Conservation (phyloP, 2,888 invertebrate genomes). For the Drosophila prostipennis region DNA sequence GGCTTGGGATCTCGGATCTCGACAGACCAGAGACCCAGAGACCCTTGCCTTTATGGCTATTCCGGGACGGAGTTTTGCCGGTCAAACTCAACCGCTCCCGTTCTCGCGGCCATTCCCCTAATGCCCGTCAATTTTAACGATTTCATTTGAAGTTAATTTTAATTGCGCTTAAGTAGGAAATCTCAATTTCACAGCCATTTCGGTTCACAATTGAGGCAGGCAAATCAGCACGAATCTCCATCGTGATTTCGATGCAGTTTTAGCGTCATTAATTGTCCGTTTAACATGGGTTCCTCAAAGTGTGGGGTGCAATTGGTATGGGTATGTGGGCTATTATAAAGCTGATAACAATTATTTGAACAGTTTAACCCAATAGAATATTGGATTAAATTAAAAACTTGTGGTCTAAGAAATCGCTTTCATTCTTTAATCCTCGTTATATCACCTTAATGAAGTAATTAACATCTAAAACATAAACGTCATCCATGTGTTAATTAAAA, state of each 20-base stretch:
- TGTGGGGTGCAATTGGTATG: not conserved
- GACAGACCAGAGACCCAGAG: not conserved
- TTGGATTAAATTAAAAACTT: not conserved
- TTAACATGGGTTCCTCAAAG: slow-evolving; percentile 1
- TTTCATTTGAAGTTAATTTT: slow-evolving; percentile 72
- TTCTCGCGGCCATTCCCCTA: slow-evolving; percentile 32
- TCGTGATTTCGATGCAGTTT: slow-evolving; percentile 59
- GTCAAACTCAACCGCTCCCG: slow-evolving; percentile 27
- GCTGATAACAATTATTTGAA: not conserved
- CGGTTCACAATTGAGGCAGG: slow-evolving; percentile 57
- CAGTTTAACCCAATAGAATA: not conserved
- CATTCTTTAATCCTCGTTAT: not conserved
- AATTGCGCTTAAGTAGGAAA: slow-evolving; percentile 77
- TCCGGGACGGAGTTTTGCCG: slow-evolving; percentile 34
- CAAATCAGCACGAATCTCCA: slow-evolving; percentile 60
- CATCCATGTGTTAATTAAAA: not conserved
- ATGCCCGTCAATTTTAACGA: slow-evolving; percentile 48
- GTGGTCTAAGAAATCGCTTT: not conserved
- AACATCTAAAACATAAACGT: not conserved
- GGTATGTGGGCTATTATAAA: not conserved
- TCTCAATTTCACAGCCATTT: slow-evolving; percentile 74
- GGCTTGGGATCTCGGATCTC: slow-evolving; percentile 9
- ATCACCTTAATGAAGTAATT: not conserved
- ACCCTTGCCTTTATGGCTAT: slow-evolving; percentile 8
- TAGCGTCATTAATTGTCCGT: slow-evolving; percentile 57